phyloP scores from a whole-genome alignment of 2,113 vertebrate genomes.

The Sarotherodon lohbergeri region DNA sequence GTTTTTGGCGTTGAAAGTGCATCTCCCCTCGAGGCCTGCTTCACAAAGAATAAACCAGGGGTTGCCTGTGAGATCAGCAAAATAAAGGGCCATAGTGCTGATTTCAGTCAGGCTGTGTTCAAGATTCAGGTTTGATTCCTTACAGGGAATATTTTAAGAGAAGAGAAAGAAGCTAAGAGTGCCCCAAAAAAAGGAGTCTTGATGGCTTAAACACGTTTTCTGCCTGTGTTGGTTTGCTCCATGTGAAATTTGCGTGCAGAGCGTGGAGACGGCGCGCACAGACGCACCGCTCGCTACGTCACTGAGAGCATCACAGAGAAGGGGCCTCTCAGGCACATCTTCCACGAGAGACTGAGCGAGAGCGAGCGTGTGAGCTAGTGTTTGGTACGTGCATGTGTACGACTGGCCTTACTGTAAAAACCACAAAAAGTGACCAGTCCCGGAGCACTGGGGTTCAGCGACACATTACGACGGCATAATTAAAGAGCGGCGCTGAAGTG shows the following conservation, averaged over 20 bases:
- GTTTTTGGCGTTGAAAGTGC: constrained; percentile 31
- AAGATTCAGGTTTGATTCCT: not conserved
- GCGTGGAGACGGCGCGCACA: not conserved
- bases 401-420: not conserved
- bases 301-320: not conserved
- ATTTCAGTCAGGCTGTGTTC: not conserved
- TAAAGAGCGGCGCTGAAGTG: constrained; percentile 42
- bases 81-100: not conserved
- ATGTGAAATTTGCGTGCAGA: constrained; percentile 20
- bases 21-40: constrained; percentile 1
- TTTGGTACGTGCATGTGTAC: not conserved
- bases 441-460: not conserved
- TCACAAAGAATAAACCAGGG: not conserved
- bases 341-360: not conserved
- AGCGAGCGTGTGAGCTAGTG: not conserved
- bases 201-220: constrained; percentile 29
- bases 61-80: not conserved
- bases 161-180: not conserved
- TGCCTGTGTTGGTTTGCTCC: not conserved
- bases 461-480: constrained; percentile 55
- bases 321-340: not conserved
- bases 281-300: not conserved
- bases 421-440: not conserved
- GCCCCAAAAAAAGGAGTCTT: not conserved
- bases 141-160: not conserved